Evolutionary conservation across 2,113 vertebrate species (phyloP).

Genomic region (Corythoichthys intestinalis): DNA sequence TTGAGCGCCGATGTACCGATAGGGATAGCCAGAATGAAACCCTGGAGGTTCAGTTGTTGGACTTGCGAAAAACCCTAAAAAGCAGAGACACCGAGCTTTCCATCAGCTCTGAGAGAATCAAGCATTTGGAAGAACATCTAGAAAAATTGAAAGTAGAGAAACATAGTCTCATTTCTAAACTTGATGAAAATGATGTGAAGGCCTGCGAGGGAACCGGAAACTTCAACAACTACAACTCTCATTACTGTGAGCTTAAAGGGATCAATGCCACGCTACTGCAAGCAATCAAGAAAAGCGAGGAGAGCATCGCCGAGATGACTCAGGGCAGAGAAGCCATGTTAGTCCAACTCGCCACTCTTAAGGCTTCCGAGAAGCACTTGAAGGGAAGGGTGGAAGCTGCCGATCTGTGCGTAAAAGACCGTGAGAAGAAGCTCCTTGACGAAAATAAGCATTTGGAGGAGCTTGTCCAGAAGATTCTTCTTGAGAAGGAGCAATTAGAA

Average conservation of each 20-base stretch:
- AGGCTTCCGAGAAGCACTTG: conserved; percentile 76
- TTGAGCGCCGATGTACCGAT: conserved; percentile 53
- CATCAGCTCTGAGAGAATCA: conserved; percentile 71
- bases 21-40: conserved; percentile 57
- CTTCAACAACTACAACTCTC: conserved; percentile 43
- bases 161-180: conserved; percentile 58
- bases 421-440: conserved; percentile 68
- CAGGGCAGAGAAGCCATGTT: conserved; percentile 62
- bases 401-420: conserved; percentile 56
- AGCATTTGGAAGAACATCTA: conserved; percentile 75
- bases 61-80: conserved; percentile 67
- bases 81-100: conserved; percentile 70
- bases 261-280: conserved; percentile 63
- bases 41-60: conserved; percentile 62
- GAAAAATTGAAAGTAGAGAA: conserved; percentile 71
- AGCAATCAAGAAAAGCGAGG: conserved; percentile 59
- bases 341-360: conserved; percentile 58
- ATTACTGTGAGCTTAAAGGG: conserved; percentile 55
- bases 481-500: conserved; percentile 67
- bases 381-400: conserved; percentile 60
- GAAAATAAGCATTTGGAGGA: conserved; percentile 76
- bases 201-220: conserved; percentile 48
- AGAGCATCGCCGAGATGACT: conserved; percentile 58
- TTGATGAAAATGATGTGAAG: conserved; percentile 56
- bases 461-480: conserved; percentile 66